Evolutionary conservation across 2,888 invertebrate species (phyloP).

Genomic region (Trachelus iudaicus): DNA sequence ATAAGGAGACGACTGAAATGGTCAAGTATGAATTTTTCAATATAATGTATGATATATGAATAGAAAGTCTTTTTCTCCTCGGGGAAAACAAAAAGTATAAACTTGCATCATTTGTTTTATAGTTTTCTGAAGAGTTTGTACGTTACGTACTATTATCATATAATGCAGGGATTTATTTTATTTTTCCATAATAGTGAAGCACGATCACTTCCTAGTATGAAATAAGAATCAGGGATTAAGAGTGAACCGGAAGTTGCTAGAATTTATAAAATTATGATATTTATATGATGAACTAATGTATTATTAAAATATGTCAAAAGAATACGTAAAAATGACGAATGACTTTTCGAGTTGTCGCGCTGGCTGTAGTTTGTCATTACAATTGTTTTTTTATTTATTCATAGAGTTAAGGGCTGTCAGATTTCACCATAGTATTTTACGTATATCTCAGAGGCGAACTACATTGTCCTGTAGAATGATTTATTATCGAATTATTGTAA

Average conservation of each 20-base stretch:
- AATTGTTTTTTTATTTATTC: not conserved
- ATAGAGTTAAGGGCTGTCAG: not conserved
- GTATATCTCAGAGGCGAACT: not conserved
- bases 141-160: not conserved
- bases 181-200: not conserved
- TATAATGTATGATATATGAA: not conserved
- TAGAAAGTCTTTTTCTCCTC: not conserved
- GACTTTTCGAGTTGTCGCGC: not conserved
- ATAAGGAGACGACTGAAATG: not conserved
- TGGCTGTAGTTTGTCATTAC: not conserved
- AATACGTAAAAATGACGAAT: not conserved
- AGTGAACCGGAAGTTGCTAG: not conserved
- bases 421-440: not conserved
- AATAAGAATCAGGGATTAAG: not conserved
- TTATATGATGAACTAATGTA: not conserved
- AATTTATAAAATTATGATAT: not conserved
- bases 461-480: not conserved
- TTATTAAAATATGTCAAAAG: not conserved
- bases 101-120: not conserved
- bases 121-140: not conserved
- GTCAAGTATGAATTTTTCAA: not conserved
- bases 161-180: not conserved
- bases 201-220: not conserved
- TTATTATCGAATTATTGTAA: not conserved
- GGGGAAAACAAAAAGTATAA: not conserved